These are phyloP conservation scores for Alligator mississippiensis DNA, from an alignment of 2,113 vertebrate genomes.

Conservation along the genomic window DNA sequence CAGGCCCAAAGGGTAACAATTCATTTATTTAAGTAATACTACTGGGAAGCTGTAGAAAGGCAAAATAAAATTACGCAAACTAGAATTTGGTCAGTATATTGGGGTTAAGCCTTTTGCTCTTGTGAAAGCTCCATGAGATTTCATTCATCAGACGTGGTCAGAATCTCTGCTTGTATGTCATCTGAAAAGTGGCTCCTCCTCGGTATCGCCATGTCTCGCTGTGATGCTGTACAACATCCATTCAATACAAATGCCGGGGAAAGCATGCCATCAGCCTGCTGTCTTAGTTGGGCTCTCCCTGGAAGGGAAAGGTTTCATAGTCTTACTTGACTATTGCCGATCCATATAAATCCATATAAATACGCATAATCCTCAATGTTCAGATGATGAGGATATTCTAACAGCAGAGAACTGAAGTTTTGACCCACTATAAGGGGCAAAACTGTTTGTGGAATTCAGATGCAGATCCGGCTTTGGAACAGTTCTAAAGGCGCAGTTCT, in stretches of 20 bases:
- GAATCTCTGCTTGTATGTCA: neutral
- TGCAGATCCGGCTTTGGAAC: neutral
- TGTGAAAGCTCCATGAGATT: neutral
- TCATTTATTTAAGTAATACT: neutral
- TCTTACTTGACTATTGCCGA: neutral
- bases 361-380: neutral
- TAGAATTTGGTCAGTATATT: neutral
- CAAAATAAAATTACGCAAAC: neutral
- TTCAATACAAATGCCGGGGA: neutral
- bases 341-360: neutral
- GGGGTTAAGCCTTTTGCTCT: neutral
- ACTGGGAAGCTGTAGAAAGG: neutral
- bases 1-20: neutral
- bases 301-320: neutral
- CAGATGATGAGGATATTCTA: neutral
- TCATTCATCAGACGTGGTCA: neutral
- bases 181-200: neutral
- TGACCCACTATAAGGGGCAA: neutral
- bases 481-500: neutral
- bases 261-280: accelerated
- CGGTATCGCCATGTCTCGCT: neutral
- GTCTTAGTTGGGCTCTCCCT: neutral
- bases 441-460: neutral
- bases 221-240: neutral
- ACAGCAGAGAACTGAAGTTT: neutral